phyloP scores from a whole-genome alignment of 2,113 vertebrate genomes.

The Manacus vitellinus region DNA sequence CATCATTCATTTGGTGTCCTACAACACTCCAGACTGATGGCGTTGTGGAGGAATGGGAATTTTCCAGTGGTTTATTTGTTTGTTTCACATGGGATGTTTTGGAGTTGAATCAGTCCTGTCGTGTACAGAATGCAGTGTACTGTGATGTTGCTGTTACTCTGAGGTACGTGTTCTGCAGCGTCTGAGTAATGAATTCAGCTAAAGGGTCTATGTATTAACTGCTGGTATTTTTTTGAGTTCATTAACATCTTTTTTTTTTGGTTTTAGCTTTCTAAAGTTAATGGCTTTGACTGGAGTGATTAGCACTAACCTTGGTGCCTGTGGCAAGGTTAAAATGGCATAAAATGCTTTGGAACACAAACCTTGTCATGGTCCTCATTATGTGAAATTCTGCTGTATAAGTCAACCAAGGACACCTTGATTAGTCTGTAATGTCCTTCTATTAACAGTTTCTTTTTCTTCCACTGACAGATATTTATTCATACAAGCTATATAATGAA shows the following conservation, averaged over 20 bases:
- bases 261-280: conserved; percentile 41
- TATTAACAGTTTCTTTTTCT: neutral
- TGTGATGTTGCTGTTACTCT: neutral
- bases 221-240: neutral
- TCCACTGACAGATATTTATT: conserved; percentile 36
- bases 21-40: neutral
- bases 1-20: neutral
- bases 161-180: neutral
- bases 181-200: neutral
- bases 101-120: neutral
- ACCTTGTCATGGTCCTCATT: conserved; percentile 35
- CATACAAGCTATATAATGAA: conserved; percentile 25
- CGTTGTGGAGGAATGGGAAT: neutral
- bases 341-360: conserved; percentile 46
- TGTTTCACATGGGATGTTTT: neutral
- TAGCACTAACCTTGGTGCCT: conserved; percentile 26
- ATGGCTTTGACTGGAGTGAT: conserved; percentile 32
- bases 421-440: conserved; percentile 5
- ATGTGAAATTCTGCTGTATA: neutral
- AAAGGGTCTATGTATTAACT: neutral
- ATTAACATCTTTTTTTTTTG: neutral
- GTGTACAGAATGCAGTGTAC: neutral
- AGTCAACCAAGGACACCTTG: conserved; percentile 34
- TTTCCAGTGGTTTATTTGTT: neutral
- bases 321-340: conserved; percentile 33